Conservation (phyloP, 1,140 invertebrate genomes). For the Luehdorfia chinensis region DNA sequence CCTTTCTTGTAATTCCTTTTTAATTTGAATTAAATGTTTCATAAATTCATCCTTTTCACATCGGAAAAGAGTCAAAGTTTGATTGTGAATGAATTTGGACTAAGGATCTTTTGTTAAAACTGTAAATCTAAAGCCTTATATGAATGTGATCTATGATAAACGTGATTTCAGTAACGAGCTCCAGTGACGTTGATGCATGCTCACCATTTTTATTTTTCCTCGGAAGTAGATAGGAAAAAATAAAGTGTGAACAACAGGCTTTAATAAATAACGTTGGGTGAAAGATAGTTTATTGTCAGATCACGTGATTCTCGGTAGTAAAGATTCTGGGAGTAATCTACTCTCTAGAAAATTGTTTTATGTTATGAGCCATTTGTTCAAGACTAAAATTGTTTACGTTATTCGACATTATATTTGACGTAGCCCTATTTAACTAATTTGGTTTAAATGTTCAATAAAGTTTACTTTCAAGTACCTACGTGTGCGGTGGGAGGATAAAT, state of each 20-base stretch:
- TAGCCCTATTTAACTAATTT: too few relatives aligned
- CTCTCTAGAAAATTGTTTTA: constrained; percentile 62
- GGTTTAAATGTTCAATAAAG: too few relatives aligned
- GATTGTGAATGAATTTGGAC: neutral
- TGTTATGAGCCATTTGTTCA: constrained; percentile 45
- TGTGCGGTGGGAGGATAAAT: too few relatives aligned
- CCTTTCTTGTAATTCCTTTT: constrained; percentile 28
- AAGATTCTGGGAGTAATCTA: constrained; percentile 63
- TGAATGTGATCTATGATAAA: constrained; percentile 73
- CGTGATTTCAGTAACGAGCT: constrained; percentile 70
- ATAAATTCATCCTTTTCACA: constrained; percentile 15
- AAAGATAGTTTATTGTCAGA: constrained; percentile 70
- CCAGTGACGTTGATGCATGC: constrained; percentile 55
- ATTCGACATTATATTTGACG: too few relatives aligned
- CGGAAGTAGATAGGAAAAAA: constrained; percentile 51
- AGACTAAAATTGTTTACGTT: constrained; percentile 28
- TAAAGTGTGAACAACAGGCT: constrained; percentile 53
- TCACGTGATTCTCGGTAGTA: constrained; percentile 71
- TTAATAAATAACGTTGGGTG: constrained; percentile 66
- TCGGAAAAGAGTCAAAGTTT: constrained; percentile 20
- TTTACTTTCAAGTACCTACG: too few relatives aligned
- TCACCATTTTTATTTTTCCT: constrained; percentile 56
- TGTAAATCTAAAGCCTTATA: constrained; percentile 57
- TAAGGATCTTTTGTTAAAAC: constrained; percentile 21
- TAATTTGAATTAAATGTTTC: constrained; percentile 20